These are phyloP conservation scores for Erebia aethiops DNA, from an alignment of 2,888 invertebrate species.

Conservation along the genomic window DNA sequence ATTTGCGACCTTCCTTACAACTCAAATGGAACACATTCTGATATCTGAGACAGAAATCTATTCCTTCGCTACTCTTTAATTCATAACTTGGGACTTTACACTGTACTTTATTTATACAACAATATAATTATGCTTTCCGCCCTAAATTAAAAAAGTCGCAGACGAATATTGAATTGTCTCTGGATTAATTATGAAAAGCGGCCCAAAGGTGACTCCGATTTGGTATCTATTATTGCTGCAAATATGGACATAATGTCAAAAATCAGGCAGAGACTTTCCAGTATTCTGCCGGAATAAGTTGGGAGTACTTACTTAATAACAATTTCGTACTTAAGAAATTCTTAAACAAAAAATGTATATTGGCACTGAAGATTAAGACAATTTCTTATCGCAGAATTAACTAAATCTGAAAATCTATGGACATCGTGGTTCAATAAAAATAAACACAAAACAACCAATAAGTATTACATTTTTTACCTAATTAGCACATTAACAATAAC, in stretches of 20 bases:
- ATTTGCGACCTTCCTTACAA: conserved; percentile 55
- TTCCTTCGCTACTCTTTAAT: conserved; percentile 26
- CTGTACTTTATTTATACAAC: conserved; percentile 18
- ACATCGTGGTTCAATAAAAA: neutral
- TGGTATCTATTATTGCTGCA: no score
- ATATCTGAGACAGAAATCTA: conserved; percentile 69
- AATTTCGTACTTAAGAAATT: conserved; percentile 8
- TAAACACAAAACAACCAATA: conserved; percentile 33
- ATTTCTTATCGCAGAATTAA: conserved; percentile 21
- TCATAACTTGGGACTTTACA: conserved; percentile 20
- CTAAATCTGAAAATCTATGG: neutral
- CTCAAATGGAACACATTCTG: conserved; percentile 67
- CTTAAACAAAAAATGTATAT: conserved; percentile 14
- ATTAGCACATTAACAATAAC: conserved; percentile 66
- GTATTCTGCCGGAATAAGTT: no score
- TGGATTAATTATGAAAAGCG: no score
- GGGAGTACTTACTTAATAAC: neutral
- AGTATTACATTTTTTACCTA: conserved; percentile 55
- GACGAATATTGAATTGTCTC: no score
- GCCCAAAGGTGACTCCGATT: no score
- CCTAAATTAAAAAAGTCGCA: conserved; percentile 7
- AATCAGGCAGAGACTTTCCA: no score
- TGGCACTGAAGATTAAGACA: conserved; percentile 28
- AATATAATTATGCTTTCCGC: neutral
- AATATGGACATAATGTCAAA: no score